Conservation (phyloP, 2,113 vertebrate genomes). For the Pluvianellus socialis region DNA sequence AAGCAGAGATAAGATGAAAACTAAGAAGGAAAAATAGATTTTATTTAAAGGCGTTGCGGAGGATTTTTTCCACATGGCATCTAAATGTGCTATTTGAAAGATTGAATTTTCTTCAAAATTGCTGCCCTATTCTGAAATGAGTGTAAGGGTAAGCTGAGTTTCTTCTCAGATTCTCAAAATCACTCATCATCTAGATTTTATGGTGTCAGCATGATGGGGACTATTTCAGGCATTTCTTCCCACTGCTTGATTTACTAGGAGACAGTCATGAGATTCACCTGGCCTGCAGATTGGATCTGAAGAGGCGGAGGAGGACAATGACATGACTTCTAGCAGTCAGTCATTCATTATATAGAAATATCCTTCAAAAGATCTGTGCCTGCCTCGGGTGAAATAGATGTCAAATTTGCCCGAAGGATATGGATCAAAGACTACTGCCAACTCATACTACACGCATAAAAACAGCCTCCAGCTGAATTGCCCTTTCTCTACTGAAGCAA, state of each 20-base stretch:
- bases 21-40: not conserved
- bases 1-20: not conserved
- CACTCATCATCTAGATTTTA: not conserved
- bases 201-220: constrained; percentile 14
- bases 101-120: not conserved
- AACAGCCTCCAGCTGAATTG: constrained; percentile 30
- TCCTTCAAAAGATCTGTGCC: constrained; percentile 57
- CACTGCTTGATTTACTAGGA: constrained; percentile 9
- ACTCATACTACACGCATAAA: not conserved
- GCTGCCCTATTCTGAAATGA: not conserved
- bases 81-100: not conserved
- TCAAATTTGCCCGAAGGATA: constrained; percentile 67
- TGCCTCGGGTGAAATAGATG: constrained; percentile 58
- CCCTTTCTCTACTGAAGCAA: constrained; percentile 17
- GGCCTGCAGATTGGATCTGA: constrained; percentile 43
- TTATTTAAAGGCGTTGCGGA: not conserved
- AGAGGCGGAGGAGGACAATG: constrained; percentile 51
- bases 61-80: not conserved
- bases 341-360: constrained; percentile 46
- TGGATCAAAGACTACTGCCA: constrained; percentile 56
- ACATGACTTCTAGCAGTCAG: constrained; percentile 43
- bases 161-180: not conserved
- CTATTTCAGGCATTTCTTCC: constrained; percentile 40
- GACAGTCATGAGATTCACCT: constrained; percentile 50
- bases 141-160: not conserved